Conservation (phyloP, 2,113 vertebrate species). For the Promerops cafer region DNA sequence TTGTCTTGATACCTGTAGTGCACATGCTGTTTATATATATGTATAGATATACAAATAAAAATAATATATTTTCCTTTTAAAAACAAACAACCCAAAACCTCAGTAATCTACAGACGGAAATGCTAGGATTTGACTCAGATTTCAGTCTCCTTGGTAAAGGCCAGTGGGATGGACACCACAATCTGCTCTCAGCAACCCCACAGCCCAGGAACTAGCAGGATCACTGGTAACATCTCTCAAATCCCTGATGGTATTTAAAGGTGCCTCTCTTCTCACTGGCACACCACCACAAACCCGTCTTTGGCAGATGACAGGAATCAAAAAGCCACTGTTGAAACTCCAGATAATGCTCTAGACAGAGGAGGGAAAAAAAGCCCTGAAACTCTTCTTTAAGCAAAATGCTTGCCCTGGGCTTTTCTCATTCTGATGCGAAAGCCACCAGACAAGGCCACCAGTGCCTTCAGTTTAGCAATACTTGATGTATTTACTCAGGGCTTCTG, state of each 20-base stretch:
- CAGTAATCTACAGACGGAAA: neutral
- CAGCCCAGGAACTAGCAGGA: neutral
- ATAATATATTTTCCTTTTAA: neutral
- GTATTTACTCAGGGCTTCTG: neutral
- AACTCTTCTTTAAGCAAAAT: neutral
- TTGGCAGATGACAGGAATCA: neutral
- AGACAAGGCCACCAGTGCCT: neutral
- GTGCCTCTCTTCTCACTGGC: neutral
- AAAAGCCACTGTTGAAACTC: neutral
- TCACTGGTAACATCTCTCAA: neutral
- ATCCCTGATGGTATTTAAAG: neutral
- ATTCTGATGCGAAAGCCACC: neutral
- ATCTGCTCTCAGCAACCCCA: neutral
- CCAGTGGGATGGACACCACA: neutral
- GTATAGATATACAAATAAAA: neutral
- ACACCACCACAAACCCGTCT: neutral
- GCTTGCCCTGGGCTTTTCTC: neutral
- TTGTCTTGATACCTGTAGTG: neutral
- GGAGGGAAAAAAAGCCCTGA: neutral
- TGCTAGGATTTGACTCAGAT: neutral
- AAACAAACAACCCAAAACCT: neutral
- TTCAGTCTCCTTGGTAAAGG: neutral
- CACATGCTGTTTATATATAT: neutral
- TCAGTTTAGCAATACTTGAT: neutral
- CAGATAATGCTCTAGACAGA: neutral